phyloP scores from a whole-genome alignment of 2,113 vertebrate species.

The Aramus guarauna region DNA sequence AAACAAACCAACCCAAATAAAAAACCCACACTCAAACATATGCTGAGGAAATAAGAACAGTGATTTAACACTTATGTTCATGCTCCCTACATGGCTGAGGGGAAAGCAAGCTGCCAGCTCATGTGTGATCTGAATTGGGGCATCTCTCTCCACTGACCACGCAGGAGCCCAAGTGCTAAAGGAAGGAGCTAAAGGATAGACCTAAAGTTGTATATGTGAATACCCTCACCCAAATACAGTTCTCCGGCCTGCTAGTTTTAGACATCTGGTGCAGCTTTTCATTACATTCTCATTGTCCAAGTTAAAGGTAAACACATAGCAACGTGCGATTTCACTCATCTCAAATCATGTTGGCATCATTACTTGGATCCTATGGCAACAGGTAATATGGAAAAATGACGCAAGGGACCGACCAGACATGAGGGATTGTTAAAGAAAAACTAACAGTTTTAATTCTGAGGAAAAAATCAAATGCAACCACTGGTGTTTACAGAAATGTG shows the following conservation, averaged over 20 bases:
- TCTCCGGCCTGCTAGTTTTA: background rate
- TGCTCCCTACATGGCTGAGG: background rate
- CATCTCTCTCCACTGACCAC: background rate
- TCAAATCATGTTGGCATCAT: background rate
- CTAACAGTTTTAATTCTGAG: background rate
- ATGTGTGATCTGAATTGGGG: background rate
- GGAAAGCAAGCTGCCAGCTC: background rate
- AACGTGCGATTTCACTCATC: background rate
- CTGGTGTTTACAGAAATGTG: conserved; percentile 24
- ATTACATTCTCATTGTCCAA: background rate
- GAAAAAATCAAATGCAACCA: background rate
- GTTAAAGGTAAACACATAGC: background rate
- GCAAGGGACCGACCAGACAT: background rate
- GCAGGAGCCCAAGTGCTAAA: background rate
- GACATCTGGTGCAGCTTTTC: background rate
- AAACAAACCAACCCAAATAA: background rate
- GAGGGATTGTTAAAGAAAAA: background rate
- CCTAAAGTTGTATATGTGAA: background rate
- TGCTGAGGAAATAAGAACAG: background rate
- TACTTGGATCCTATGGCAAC: background rate
- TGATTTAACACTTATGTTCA: background rate
- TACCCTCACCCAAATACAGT: background rate
- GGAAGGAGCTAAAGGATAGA: background rate
- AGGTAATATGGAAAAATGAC: background rate
- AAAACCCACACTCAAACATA: background rate